These are phyloP conservation scores for Phymatocera aterrima DNA, from an alignment of 2,888 invertebrate genomes.

Conservation along the genomic window DNA sequence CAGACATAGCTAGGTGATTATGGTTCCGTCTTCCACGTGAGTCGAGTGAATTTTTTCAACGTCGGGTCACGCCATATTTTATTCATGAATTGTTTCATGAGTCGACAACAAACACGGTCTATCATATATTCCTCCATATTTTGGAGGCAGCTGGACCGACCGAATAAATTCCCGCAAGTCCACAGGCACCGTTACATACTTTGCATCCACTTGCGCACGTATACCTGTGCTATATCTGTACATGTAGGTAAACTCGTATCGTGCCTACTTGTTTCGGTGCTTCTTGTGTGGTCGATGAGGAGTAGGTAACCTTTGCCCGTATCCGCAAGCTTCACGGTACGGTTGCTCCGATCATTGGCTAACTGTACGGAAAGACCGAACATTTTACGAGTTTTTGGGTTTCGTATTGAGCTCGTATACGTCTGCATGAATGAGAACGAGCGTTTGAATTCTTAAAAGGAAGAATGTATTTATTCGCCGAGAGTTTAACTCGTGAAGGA, in stretches of 20 bases:
- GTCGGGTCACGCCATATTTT: constrained; percentile 31
- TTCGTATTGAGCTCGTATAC: not conserved
- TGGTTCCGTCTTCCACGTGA: constrained; percentile 15
- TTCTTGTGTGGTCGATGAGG: not conserved
- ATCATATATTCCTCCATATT: constrained; percentile 12
- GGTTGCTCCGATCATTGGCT: constrained; percentile 21
- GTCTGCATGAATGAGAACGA: not conserved
- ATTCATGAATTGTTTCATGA: constrained; percentile 39
- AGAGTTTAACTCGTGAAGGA: not conserved
- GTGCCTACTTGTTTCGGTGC: not conserved
- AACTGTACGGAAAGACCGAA: not conserved
- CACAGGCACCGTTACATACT: not conserved
- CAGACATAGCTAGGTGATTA: not conserved
- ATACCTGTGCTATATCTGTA: not conserved
- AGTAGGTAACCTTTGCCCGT: constrained; percentile 1
- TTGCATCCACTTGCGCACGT: not conserved
- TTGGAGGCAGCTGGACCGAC: not conserved
- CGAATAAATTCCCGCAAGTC: constrained; percentile 1
- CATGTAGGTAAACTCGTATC: not conserved
- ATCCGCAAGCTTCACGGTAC: not conserved
- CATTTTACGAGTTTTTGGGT: constrained; percentile 1
- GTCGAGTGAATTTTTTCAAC: constrained; percentile 30
- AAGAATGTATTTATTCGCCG: not conserved
- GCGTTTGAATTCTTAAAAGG: not conserved
- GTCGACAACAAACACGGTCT: constrained; percentile 37